Percentiles rank a stretch among this genome's conserved stretches.
Conservation (phyloP, 2,797 vertebrate species). For the Cossypha dichroa region DNA sequence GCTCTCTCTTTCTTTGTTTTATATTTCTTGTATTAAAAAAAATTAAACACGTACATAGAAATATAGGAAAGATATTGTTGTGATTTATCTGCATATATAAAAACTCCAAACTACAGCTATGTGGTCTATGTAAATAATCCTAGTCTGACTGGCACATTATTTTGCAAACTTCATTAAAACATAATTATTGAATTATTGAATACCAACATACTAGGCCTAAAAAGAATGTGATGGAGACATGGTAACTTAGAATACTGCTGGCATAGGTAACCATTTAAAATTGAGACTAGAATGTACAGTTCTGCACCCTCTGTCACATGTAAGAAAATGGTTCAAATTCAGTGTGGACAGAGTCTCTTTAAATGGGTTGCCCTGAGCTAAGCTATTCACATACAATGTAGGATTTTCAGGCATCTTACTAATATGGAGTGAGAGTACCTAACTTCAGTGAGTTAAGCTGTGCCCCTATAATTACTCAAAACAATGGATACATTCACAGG, state of each 20-base stretch:
- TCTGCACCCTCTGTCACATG: not conserved
- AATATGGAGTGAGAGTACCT: not conserved
- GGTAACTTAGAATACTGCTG: not conserved
- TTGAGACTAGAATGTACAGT: not conserved
- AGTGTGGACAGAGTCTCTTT: not conserved
- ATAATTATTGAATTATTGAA: not conserved
- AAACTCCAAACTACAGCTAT: not conserved
- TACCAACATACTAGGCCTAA: not conserved
- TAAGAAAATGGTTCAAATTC: not conserved
- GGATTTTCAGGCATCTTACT: not conserved
- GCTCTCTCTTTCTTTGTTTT: not conserved
- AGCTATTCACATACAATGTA: not conserved
- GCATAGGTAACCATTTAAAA: not conserved
- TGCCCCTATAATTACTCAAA: not conserved
- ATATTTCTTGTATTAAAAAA: not conserved
- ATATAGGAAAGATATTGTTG: not conserved
- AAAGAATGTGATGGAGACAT: not conserved
- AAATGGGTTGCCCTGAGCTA: not conserved
- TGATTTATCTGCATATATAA: not conserved
- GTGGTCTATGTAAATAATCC: not conserved
- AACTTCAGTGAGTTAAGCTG: not conserved
- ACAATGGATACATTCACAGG: not conserved
- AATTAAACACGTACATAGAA: not conserved
- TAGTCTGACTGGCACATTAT: not conserved
- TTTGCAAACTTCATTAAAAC: not conserved